Percentiles rank a stretch among this genome's conserved stretches.
phyloP scores from a whole-genome alignment of 2,888 invertebrate species.

The Operophtera brumata region DNA sequence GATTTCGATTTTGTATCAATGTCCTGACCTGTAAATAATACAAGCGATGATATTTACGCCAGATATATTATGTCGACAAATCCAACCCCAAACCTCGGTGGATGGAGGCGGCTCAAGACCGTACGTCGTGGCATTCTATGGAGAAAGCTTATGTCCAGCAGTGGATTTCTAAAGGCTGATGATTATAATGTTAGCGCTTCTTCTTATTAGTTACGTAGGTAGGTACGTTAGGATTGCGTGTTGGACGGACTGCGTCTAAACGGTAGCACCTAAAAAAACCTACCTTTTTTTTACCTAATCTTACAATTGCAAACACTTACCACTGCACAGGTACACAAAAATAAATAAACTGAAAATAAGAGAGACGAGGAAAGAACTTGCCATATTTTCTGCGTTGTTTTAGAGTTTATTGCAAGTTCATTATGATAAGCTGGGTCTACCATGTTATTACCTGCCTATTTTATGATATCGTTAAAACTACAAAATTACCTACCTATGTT shows the following conservation, averaged over 20 bases:
- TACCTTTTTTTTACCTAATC: too few relatives aligned
- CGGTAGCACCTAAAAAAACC: too few relatives aligned
- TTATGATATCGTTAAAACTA: conserved; percentile 9
- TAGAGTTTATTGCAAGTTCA: conserved; percentile 6
- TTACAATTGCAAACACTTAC: conserved; percentile 2
- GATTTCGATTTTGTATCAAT: conserved; percentile 21
- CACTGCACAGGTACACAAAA: conserved; percentile 6
- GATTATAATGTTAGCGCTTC: too few relatives aligned
- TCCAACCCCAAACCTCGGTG: too few relatives aligned
- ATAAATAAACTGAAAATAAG: conserved; percentile 9
- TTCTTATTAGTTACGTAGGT: too few relatives aligned
- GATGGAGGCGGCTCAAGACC: too few relatives aligned
- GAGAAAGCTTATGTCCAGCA: too few relatives aligned
- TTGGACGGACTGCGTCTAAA: too few relatives aligned
- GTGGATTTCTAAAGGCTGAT: too few relatives aligned
- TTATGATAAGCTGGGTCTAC: conserved; percentile 9
- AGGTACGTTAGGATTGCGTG: too few relatives aligned
- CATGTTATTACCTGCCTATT: not conserved
- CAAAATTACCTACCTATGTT: not conserved
- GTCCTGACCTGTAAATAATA: conserved; percentile 9
- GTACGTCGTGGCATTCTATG: too few relatives aligned
- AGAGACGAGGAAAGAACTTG: not conserved
- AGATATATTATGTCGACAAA: not conserved
- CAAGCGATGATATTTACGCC: not conserved
- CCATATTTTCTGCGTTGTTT: conserved; percentile 15